Conservation (phyloP, 2,888 invertebrate species). For the Cheilosia vernalis region DNA sequence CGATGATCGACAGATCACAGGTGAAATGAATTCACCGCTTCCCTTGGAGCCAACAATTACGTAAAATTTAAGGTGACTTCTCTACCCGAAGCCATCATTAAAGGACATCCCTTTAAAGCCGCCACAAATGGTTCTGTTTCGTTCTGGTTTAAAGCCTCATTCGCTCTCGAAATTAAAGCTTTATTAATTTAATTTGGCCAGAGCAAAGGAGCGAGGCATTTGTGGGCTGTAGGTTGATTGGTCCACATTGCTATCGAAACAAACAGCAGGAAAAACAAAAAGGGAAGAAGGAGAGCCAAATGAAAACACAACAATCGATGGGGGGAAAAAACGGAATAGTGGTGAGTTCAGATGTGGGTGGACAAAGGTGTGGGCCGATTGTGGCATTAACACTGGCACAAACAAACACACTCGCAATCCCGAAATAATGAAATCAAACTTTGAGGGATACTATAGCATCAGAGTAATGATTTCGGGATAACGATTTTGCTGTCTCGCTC, state of each 20-base stretch:
- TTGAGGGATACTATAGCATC: conserved; percentile 62
- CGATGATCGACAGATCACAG: conserved; percentile 44
- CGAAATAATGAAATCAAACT: conserved; percentile 70
- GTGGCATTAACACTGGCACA: conserved; percentile 64
- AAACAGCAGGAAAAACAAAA: conserved; percentile 14
- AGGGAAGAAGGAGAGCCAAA: conserved; percentile 20
- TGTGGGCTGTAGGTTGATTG: conserved; percentile 55
- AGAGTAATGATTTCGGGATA: conserved; percentile 69
- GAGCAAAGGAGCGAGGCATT: conserved; percentile 26
- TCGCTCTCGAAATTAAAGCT: conserved; percentile 65
- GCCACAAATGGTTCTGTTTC: not conserved
- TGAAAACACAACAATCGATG: conserved; percentile 66
- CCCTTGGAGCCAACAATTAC: conserved; percentile 1
- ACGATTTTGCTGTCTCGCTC: conserved; percentile 53
- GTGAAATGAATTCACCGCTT: conserved; percentile 36
- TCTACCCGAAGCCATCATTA: conserved; percentile 9
- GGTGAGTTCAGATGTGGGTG: conserved; percentile 67
- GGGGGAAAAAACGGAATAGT: conserved; percentile 38
- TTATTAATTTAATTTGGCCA: conserved; percentile 62
- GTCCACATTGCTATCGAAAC: conserved; percentile 69
- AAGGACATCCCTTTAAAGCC: conserved; percentile 55
- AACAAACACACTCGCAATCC: conserved; percentile 21
- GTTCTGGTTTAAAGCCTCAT: conserved; percentile 45
- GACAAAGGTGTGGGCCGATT: conserved; percentile 61
- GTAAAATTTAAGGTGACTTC: conserved; percentile 54